Percentiles rank a stretch among this genome's conserved stretches.
Evolutionary conservation across 1,140 invertebrate species (phyloP).

Genomic region (Campoletis sonorensis): DNA sequence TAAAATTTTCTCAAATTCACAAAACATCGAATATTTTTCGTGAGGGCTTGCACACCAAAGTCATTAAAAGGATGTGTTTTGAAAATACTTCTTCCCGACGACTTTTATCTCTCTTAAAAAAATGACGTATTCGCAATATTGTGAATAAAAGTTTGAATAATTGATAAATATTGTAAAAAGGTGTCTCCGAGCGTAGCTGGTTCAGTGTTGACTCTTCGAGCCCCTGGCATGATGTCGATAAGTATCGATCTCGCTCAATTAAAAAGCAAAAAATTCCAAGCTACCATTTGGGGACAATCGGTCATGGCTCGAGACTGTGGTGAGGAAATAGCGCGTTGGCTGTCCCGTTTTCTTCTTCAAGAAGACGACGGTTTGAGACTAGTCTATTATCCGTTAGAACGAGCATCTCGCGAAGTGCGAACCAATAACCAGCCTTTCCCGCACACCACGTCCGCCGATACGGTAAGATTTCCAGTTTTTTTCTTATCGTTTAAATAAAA

Average conservation of each 20-base stretch:
- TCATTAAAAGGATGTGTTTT: no score
- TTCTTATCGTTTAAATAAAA: background rate
- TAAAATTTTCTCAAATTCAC: no score
- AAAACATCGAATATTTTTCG: no score
- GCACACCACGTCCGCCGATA: constrained; percentile 57
- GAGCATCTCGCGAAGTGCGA: constrained; percentile 65
- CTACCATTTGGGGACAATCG: constrained; percentile 75
- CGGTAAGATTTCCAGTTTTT: constrained; percentile 56
- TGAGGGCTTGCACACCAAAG: no score
- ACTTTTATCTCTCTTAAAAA: no score
- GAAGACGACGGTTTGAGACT: constrained; percentile 78
- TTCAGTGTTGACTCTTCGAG: constrained; percentile 42
- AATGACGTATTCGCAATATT: no score
- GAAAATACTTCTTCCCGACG: no score
- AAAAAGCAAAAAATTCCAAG: constrained; percentile 67
- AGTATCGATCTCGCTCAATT: constrained; percentile 74
- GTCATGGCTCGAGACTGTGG: constrained; percentile 80
- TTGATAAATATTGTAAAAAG: background rate
- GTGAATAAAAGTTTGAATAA: no score
- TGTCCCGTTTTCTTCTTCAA: constrained; percentile 79
- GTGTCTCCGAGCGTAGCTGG: constrained; percentile 38
- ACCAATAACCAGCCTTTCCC: constrained; percentile 62
- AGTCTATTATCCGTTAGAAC: constrained; percentile 78
- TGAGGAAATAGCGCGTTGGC: constrained; percentile 79
- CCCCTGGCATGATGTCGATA: constrained; percentile 26